These are phyloP conservation scores for Aurelia aurita DNA, from an alignment of 30 jellyfish, hydroid and myxozoan genomes.

Conservation along the genomic window DNA sequence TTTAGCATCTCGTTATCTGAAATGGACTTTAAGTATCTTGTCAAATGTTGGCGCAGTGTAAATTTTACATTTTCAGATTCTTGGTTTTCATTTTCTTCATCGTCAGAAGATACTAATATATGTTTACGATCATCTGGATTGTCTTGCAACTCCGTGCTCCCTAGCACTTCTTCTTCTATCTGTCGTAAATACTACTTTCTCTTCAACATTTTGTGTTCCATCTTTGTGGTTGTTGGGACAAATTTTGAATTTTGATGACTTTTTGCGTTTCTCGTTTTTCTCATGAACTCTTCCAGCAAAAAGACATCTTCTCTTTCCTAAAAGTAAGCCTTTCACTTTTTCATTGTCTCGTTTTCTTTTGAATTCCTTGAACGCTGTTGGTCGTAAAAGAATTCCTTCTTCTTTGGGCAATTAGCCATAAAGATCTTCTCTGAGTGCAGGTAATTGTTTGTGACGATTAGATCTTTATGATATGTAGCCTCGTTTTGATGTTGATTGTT, in stretches of 20 bases:
- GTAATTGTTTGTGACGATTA: neutral
- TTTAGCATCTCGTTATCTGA: conserved; percentile 3
- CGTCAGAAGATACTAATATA: neutral
- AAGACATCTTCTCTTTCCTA: conserved; percentile 5
- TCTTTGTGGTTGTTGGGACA: too few relatives aligned
- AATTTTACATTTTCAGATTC: neutral
- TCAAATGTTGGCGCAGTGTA: conserved; percentile 15
- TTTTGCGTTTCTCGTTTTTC: conserved; percentile 17
- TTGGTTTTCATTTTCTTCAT: neutral
- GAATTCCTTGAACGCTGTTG: neutral
- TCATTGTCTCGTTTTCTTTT: neutral
- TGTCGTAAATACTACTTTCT: too few relatives aligned
- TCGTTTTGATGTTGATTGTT: too few relatives aligned
- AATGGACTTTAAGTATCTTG: conserved; percentile 16
- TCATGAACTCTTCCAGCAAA: conserved; percentile 5
- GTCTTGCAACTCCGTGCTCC: too few relatives aligned
- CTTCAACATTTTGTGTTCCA: too few relatives aligned
- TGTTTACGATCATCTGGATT: too few relatives aligned
- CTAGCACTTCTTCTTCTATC: neutral
- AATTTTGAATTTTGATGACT: neutral
- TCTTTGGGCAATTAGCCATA: conserved; percentile 11
- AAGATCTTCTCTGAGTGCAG: neutral
- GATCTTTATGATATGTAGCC: too few relatives aligned
- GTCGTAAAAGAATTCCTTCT: conserved; percentile 24
- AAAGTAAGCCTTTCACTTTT: neutral